Evolutionary conservation across 2,888 invertebrate species (phyloP).

Genomic region (Girardia tigrina): DNA sequence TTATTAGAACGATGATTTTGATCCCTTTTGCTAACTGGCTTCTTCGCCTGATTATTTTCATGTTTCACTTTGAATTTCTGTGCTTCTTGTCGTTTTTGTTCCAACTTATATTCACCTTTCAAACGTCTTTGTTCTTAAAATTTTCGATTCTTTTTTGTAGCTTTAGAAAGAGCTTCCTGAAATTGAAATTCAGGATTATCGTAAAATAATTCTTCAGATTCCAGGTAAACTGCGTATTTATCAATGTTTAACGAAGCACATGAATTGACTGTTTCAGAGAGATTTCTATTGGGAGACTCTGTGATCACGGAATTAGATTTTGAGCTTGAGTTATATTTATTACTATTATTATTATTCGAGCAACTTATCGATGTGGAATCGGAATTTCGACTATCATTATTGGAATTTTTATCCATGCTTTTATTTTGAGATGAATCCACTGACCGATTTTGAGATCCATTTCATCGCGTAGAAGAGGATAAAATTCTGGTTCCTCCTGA

Average conservation of each 20-base stretch:
- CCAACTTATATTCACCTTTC: neutral
- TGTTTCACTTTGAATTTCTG: neutral
- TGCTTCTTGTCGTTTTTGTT: neutral
- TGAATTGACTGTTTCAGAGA: neutral
- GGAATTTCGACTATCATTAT: neutral
- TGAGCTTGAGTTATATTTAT: neutral
- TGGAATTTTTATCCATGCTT: neutral
- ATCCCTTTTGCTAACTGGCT: neutral
- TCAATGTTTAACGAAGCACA: constrained; percentile 21
- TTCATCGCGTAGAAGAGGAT: too few species aligned
- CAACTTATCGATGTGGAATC: neutral
- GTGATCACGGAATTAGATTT: neutral
- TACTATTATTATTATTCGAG: constrained; percentile 5
- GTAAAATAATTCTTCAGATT: constrained; percentile 32
- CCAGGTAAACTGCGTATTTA: constrained; percentile 34
- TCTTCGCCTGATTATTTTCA: neutral
- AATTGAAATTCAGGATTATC: constrained; percentile 34
- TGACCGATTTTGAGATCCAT: neutral
- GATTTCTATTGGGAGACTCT: neutral
- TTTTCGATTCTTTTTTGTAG: constrained; percentile 24
- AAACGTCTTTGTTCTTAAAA: constrained; percentile 28
- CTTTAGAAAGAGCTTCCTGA: constrained; percentile 33
- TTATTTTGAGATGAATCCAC: constrained; percentile 3
- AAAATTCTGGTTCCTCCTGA: neutral
- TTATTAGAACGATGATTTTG: neutral